phyloP scores from a whole-genome alignment of 2,113 vertebrate genomes.

The Equus quagga region DNA sequence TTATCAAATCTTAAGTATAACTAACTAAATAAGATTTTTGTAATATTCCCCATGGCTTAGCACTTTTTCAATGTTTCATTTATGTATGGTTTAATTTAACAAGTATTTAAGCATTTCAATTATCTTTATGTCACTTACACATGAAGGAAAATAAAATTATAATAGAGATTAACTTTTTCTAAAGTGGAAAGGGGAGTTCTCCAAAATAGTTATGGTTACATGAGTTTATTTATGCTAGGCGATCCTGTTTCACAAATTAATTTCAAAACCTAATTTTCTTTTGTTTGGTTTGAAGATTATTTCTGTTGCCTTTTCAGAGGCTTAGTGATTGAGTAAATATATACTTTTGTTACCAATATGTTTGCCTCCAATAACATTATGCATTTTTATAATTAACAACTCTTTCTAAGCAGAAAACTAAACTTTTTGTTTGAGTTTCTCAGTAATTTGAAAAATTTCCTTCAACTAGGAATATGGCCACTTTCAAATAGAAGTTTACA shows the following conservation, averaged over 20 bases:
- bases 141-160: background rate
- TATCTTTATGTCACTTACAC: background rate
- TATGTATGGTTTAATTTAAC: background rate
- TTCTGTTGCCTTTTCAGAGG: background rate
- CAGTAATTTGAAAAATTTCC: background rate
- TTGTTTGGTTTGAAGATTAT: background rate
- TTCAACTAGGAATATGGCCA: background rate
- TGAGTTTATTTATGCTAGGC: background rate
- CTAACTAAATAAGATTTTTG: background rate
- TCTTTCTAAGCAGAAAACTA: background rate
- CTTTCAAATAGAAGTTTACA: background rate
- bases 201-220: background rate
- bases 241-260: background rate
- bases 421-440: background rate
- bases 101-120: background rate
- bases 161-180: background rate
- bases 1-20: background rate
- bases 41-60: background rate
- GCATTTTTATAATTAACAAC: background rate
- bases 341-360: background rate
- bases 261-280: slow-evolving; percentile 27
- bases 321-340: background rate
- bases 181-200: background rate
- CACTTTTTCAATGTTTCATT: background rate
- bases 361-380: background rate